phyloP scores from a whole-genome alignment of 2,113 vertebrate species.

The Elephas maximus region DNA sequence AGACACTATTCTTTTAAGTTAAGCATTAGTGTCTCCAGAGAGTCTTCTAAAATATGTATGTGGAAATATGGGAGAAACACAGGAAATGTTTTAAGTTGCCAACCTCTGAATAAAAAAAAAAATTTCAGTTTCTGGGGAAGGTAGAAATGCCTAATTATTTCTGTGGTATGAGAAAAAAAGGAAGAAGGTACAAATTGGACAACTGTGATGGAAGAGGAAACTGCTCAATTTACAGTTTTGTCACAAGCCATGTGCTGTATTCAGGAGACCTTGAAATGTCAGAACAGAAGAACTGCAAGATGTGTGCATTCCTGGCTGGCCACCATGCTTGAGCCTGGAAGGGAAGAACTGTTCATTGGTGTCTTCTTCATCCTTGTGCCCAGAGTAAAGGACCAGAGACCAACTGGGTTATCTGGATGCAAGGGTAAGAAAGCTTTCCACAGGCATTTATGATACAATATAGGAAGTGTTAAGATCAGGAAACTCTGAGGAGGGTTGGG shows the following conservation, averaged over 20 bases:
- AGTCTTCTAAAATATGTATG: not conserved
- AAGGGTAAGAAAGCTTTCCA: not conserved
- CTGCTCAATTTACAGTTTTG: not conserved
- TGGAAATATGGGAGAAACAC: not conserved
- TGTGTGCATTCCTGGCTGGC: not conserved
- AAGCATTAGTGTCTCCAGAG: not conserved
- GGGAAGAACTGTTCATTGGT: too few species aligned
- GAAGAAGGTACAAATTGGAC: not conserved
- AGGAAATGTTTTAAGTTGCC: not conserved
- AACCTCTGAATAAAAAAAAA: not conserved
- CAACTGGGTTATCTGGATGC: not conserved
- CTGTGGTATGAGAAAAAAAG: not conserved
- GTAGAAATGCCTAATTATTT: not conserved
- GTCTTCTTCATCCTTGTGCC: not conserved
- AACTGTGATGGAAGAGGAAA: not conserved
- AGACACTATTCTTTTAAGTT: not conserved
- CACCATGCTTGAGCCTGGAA: not conserved
- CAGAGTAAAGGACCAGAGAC: not conserved
- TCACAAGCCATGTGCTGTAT: not conserved
- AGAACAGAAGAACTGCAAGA: not conserved
- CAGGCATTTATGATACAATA: fast-evolving
- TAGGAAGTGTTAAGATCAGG: not conserved
- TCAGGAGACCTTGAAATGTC: not conserved
- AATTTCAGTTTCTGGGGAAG: not conserved
- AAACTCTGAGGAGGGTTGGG: not conserved